phyloP scores from a whole-genome alignment of 2,113 vertebrate genomes.

The Balaeniceps rex region DNA sequence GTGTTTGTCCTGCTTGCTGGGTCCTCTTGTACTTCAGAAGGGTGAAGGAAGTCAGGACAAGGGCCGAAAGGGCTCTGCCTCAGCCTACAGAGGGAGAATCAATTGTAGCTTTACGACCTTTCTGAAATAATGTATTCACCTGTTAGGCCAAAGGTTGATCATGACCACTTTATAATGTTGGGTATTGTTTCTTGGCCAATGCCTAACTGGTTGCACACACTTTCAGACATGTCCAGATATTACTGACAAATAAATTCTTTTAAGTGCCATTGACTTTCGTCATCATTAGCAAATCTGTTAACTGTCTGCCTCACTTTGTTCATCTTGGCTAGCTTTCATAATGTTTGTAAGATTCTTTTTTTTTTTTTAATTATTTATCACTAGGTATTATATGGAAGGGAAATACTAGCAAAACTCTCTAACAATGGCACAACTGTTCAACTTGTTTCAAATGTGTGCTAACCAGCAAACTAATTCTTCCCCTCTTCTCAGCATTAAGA shows the following conservation, averaged over 20 bases:
- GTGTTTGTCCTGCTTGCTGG: background rate
- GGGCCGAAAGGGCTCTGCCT: background rate
- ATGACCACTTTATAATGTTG: background rate
- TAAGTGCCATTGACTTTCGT: background rate
- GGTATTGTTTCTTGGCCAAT: background rate
- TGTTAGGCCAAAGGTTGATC: background rate
- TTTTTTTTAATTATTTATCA: background rate
- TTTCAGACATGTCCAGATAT: background rate
- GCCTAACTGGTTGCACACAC: background rate
- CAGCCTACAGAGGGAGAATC: background rate
- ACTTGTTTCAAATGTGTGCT: background rate
- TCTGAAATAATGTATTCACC: background rate
- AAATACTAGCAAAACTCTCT: background rate
- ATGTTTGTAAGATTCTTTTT: background rate
- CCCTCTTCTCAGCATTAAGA: background rate
- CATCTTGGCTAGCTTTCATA: background rate
- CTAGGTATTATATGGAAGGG: background rate
- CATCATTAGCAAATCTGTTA: background rate
- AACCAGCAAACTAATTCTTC: background rate
- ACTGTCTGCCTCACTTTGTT: background rate
- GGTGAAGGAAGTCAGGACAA: background rate
- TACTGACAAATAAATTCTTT: background rate
- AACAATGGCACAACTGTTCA: background rate
- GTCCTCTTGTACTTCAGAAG: background rate
- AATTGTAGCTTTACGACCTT: background rate